phyloP scores from a whole-genome alignment of 2,113 vertebrate genomes.

The Ginglymostoma cirratum region DNA sequence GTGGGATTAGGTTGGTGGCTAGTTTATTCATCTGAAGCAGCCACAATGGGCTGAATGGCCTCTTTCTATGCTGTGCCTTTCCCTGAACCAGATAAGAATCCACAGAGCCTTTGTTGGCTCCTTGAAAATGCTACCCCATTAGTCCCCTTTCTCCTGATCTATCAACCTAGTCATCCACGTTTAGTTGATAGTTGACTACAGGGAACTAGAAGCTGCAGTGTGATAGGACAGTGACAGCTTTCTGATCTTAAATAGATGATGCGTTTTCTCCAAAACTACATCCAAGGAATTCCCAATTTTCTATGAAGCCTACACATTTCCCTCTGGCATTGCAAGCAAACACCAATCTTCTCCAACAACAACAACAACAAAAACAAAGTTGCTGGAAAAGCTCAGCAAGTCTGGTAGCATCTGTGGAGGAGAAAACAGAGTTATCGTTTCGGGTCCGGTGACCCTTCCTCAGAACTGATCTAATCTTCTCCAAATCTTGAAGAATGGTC shows the following conservation, averaged over 20 bases:
- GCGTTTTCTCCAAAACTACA: not conserved
- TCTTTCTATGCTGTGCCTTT: too few relatives aligned
- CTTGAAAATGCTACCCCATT: not conserved
- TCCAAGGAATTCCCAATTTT: not conserved
- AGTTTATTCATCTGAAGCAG: too few relatives aligned
- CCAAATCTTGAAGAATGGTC: not conserved
- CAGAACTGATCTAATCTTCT: not conserved
- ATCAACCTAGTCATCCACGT: not conserved
- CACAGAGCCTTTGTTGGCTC: not conserved
- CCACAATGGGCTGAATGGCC: too few relatives aligned
- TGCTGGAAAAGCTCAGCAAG: too few relatives aligned
- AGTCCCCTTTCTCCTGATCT: not conserved
- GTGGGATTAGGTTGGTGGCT: too few relatives aligned
- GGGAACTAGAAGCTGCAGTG: not conserved
- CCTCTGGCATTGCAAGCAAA: not conserved
- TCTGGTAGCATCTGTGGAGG: too few relatives aligned
- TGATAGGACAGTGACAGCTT: not conserved
- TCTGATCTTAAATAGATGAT: too few relatives aligned
- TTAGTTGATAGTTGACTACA: not conserved
- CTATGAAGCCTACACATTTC: not conserved
- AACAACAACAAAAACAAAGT: too few relatives aligned
- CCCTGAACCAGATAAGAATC: too few relatives aligned
- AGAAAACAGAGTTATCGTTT: too few relatives aligned
- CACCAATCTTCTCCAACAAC: not conserved
- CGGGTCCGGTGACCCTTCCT: too few relatives aligned